Percentiles rank a stretch among this genome's conserved stretches.
phyloP scores from a whole-genome alignment of 2,113 vertebrate species.

The Melanerpes formicivorus region DNA sequence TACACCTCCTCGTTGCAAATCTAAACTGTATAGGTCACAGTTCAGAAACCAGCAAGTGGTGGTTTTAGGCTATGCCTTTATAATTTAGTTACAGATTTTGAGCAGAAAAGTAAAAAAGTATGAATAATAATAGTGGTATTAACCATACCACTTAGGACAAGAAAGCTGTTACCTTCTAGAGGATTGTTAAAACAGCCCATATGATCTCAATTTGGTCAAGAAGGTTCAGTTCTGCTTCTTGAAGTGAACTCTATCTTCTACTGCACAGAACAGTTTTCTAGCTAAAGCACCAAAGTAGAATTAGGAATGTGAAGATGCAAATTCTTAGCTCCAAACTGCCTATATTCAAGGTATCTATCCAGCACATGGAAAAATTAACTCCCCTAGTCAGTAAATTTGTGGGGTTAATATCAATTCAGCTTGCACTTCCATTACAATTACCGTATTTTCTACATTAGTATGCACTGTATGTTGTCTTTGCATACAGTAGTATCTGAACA shows the following conservation, averaged over 20 bases:
- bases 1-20: rapidly evolving
- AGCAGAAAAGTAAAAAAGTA: no score
- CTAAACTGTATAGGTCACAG: background rate
- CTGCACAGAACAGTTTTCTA: background rate
- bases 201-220: background rate
- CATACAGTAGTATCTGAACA: background rate
- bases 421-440: background rate
- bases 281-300: background rate
- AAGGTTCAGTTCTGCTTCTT: background rate
- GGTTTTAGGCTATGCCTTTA: no score
- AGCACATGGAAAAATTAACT: background rate
- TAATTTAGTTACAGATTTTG: no score
- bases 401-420: background rate
- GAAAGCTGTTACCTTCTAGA: background rate
- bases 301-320: background rate
- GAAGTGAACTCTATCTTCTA: background rate
- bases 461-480: background rate
- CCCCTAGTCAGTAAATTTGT: background rate
- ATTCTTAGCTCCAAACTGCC: background rate
- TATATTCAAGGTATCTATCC: background rate
- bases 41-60: background rate
- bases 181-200: background rate
- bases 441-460: background rate
- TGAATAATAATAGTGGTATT: no score
- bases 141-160: background rate